Evolutionary conservation across 2,888 invertebrate genomes (phyloP).

Genomic region (Pollenia griseotomentosa): DNA sequence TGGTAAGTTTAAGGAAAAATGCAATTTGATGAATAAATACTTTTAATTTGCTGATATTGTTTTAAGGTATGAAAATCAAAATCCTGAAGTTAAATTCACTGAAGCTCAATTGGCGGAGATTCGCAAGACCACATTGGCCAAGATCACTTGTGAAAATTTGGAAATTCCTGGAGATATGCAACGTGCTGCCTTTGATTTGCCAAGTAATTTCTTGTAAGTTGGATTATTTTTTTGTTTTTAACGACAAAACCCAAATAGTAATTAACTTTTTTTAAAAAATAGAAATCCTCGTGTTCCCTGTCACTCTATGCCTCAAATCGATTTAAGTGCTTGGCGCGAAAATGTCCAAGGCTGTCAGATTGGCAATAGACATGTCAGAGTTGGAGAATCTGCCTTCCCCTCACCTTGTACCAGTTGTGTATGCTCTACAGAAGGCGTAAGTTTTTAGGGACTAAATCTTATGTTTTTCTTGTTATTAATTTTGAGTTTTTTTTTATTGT

Average conservation of each 20-base stretch:
- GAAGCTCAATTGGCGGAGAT: slow-evolving; percentile 95
- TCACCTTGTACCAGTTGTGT: slow-evolving; percentile 96
- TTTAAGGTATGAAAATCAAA: slow-evolving; percentile 93
- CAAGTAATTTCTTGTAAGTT: slow-evolving; percentile 93
- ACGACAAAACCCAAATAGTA: background rate
- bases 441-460: slow-evolving; percentile 78
- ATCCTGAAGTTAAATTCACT: slow-evolving; percentile 90
- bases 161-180: slow-evolving; percentile 94
- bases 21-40: background rate
- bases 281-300: slow-evolving; percentile 95
- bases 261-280: slow-evolving; percentile 45
- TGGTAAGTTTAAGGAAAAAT: slow-evolving; percentile 85
- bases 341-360: slow-evolving; percentile 92
- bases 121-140: slow-evolving; percentile 92
- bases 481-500: background rate
- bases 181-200: slow-evolving; percentile 94
- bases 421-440: slow-evolving; percentile 93
- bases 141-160: slow-evolving; percentile 95
- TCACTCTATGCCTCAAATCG: slow-evolving; percentile 91
- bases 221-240: slow-evolving; percentile 3
- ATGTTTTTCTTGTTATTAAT: background rate
- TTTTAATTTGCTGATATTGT: background rate
- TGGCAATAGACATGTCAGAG: slow-evolving; percentile 90
- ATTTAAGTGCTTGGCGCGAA: slow-evolving; percentile 93
- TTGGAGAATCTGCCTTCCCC: slow-evolving; percentile 94